Base-by-base conservation (phyloP, 2,113 vertebrate species). In the Vulpes vulpes region DNA sequence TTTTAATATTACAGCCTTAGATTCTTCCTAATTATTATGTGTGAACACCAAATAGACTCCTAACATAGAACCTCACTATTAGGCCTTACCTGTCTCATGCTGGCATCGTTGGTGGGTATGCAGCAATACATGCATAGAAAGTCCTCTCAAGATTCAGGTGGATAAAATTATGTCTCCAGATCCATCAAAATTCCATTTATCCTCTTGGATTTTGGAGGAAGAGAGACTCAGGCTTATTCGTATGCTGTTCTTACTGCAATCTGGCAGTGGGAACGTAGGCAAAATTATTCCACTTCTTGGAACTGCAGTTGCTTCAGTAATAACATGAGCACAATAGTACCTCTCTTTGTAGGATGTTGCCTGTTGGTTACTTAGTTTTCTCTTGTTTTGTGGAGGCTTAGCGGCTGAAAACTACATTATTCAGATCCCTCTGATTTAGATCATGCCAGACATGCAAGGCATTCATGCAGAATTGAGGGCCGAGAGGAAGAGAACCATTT, bases 1-100 rank as follows among this genome's bases (percentile, higher is more conserved):
- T 89, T 80, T 91, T 93, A 85, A 23, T 81, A 79, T 78, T 89
- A 94, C 69, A 91, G 38, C 49, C 89, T 88, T 15, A 88, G 25
- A 67, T 10, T 74, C 64, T 84, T 85, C 19, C 32, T 95, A 20
- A 73, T 94, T 62, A 84, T 35, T 43, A n/a, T 53, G 38, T 9
- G 53, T 84, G 76, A 64, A 51, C 32, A 64, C 80, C 51, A 88
- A 85, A 43, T 27, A 90, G 76, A 88, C 12, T 55, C 27, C 88
- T 85, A 32, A 32, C 27, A 2, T 80, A 69, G 84, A 95, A 76
- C n/a, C 11, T 82, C 51, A 69, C 35, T 19, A 0, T n/a, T 19
- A 25, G 15, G 35, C 2, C 55, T 91, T 94, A 59, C 84, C 11
- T 89, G 23, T 60, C 27, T 60, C n/a, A 7, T 30, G 32, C 60